Percentiles rank a stretch among this genome's conserved stretches.
phyloP scores from a whole-genome alignment of 1,140 invertebrate species.

The Leptestheria dahalacensis region DNA sequence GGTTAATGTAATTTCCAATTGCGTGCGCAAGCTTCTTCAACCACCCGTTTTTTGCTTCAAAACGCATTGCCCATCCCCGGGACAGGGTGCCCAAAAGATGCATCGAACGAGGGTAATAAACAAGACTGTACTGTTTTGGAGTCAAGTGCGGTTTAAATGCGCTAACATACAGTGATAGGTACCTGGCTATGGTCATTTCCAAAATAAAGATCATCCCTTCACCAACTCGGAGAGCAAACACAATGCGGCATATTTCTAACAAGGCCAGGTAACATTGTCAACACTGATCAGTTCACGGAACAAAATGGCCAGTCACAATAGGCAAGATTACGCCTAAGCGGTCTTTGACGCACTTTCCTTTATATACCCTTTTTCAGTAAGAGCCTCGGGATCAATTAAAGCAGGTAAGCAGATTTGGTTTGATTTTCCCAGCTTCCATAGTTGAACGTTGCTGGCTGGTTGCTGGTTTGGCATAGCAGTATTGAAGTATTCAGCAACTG shows the following conservation, averaged over 20 bases:
- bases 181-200: not conserved
- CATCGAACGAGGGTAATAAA: slow-evolving; percentile 8
- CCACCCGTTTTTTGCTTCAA: slow-evolving; percentile 11
- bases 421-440: not conserved
- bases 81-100: slow-evolving; percentile 4
- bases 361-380: slow-evolving; percentile 2
- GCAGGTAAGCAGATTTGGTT: slow-evolving; percentile 3
- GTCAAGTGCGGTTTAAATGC: not conserved
- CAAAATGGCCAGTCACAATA: not conserved
- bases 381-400: not conserved
- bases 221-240: slow-evolving; percentile 8
- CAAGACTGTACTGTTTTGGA: slow-evolving; percentile 8
- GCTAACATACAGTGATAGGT: slow-evolving; percentile 2
- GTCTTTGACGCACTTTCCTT: not conserved
- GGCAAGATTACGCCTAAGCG: slow-evolving; percentile 1
- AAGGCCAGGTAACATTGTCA: slow-evolving; percentile 4
- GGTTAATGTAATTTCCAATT: not conserved
- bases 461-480: too few relatives aligned
- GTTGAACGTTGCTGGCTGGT: too few relatives aligned
- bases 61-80: slow-evolving; percentile 9
- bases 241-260: slow-evolving; percentile 9
- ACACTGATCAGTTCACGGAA: not conserved
- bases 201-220: not conserved
- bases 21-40: slow-evolving; percentile 3
- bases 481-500: too few relatives aligned